Conservation (phyloP, 2,113 vertebrate species). For the Myotis davidii region DNA sequence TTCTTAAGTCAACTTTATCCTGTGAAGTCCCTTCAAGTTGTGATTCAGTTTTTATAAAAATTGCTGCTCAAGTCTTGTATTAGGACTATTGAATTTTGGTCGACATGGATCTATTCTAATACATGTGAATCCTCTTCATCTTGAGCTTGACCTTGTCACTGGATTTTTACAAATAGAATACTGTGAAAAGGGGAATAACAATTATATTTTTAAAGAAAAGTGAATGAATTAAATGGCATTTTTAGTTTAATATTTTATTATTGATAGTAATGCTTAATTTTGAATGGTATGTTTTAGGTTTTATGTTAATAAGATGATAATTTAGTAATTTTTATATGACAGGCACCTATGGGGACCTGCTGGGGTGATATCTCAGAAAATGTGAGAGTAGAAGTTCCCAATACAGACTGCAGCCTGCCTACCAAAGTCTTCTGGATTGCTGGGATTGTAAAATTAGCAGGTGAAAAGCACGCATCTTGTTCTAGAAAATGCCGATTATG, state of each 20-base stretch:
- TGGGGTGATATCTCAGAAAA: conserved; percentile 95
- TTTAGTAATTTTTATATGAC: conserved; percentile 74
- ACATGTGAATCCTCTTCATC: conserved; percentile 48
- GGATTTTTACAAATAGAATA: conserved; percentile 47
- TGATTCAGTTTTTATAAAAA: conserved; percentile 61
- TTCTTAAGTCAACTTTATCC: conserved; percentile 26
- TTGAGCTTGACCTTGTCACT: conserved; percentile 45
- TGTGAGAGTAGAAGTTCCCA: conserved; percentile 94
- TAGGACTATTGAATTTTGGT: conserved; percentile 24
- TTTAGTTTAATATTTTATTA: conserved; percentile 22
- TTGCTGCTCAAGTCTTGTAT: neutral
- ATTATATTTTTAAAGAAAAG: conserved; percentile 30
- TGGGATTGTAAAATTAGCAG: conserved; percentile 96
- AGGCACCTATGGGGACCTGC: conserved; percentile 96
- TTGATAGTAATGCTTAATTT: conserved; percentile 50
- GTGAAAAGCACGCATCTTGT: conserved; percentile 81
- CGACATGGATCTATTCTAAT: neutral
- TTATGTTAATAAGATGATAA: conserved; percentile 68
- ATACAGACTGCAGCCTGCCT: conserved; percentile 94
- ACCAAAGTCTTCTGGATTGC: conserved; percentile 98
- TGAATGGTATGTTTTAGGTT: conserved; percentile 38
- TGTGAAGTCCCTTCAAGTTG: conserved; percentile 32
- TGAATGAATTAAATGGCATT: neutral
- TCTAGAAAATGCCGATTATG: conserved; percentile 39
- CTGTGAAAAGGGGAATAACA: neutral